Percentiles rank a stretch among this genome's conserved stretches.
Evolutionary conservation across 1,140 invertebrate genomes (phyloP).

Genomic region (Schlechtendalia chinensis): DNA sequence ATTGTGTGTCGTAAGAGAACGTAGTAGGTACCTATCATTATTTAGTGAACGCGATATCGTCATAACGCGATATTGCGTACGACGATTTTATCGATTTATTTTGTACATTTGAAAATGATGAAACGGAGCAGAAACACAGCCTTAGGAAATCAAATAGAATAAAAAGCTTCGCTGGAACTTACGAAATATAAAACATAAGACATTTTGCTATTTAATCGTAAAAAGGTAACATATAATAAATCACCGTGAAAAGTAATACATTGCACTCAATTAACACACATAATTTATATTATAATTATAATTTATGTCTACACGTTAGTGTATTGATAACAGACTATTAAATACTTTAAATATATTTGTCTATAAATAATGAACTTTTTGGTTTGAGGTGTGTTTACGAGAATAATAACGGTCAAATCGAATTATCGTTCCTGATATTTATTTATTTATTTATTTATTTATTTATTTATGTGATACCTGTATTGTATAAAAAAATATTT

Average conservation of each 20-base stretch:
- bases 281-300: slow-evolving; percentile 16
- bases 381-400: slow-evolving; percentile 13
- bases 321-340: slow-evolving; percentile 27
- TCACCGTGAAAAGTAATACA: slow-evolving; percentile 46
- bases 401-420: slow-evolving; percentile 10
- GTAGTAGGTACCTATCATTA: background rate
- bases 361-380: slow-evolving; percentile 39
- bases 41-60: background rate
- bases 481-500: slow-evolving; percentile 44
- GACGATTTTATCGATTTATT: background rate
- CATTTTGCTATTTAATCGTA: slow-evolving; percentile 44
- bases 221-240: slow-evolving; percentile 49
- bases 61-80: background rate
- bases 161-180: slow-evolving; percentile 40
- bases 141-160: slow-evolving; percentile 43
- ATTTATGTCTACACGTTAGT: background rate
- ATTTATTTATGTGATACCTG: slow-evolving; percentile 48
- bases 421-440: slow-evolving; percentile 36
- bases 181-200: slow-evolving; percentile 43
- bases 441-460: no score
- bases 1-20: slow-evolving; percentile 25
- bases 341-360: slow-evolving; percentile 10
- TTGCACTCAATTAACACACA: slow-evolving; percentile 48
- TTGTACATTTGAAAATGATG: slow-evolving; percentile 39
- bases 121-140: slow-evolving; percentile 45